Evolutionary conservation across 2,113 vertebrate species (phyloP).

Genomic region (Phalacrocorax carbo): DNA sequence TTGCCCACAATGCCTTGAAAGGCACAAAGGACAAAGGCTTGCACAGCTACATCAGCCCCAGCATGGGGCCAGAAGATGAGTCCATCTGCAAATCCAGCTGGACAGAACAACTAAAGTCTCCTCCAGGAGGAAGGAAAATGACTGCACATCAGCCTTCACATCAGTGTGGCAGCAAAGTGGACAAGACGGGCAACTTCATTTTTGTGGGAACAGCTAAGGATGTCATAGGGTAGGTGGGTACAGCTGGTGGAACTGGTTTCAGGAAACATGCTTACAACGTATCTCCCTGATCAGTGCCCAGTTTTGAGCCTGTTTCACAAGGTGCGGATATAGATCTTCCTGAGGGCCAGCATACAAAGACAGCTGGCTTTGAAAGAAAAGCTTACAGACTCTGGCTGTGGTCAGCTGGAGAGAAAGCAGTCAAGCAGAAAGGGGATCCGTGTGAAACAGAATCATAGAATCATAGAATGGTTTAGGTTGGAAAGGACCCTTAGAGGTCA

Average conservation of each 20-base stretch:
- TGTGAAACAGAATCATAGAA: neutral
- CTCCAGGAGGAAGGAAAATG: neutral
- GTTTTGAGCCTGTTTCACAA: neutral
- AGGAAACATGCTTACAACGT: neutral
- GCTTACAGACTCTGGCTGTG: neutral
- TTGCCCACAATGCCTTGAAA: neutral
- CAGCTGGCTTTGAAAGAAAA: neutral
- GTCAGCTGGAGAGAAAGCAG: neutral
- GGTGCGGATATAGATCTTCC: neutral
- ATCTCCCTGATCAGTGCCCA: neutral
- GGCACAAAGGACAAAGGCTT: neutral
- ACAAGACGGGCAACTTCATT: neutral
- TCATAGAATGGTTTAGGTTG: too few relatives aligned
- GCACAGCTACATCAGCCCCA: neutral
- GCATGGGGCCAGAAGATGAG: neutral
- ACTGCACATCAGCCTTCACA: neutral
- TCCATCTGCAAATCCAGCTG: neutral
- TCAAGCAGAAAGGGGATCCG: neutral
- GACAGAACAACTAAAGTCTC: neutral
- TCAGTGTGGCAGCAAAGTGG: neutral
- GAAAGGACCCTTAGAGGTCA: too few relatives aligned
- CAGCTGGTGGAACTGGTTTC: neutral
- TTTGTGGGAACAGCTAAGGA: neutral
- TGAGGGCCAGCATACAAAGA: neutral
- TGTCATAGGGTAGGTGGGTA: neutral